Evolutionary conservation across 2,113 vertebrate species (phyloP).

Genomic region (Dasypus novemcinctus): DNA sequence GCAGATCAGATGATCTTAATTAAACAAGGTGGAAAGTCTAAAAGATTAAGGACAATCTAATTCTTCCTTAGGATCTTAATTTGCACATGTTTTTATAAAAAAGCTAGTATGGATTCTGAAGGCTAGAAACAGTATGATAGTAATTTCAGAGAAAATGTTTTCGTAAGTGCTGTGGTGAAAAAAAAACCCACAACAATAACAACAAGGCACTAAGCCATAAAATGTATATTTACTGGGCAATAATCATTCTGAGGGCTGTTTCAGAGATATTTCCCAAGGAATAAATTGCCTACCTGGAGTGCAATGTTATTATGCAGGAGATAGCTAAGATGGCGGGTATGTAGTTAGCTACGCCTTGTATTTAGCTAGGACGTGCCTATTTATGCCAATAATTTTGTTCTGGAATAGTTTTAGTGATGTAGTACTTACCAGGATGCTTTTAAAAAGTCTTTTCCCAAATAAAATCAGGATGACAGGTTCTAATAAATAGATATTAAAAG

Average conservation of each 20-base stretch:
- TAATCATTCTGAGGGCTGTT: background rate
- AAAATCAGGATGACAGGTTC: background rate
- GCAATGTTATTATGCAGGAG: constrained; percentile 1
- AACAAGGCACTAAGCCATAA: background rate
- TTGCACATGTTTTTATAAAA: background rate
- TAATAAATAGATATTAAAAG: constrained; percentile 17
- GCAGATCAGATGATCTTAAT: background rate
- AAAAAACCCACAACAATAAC: background rate
- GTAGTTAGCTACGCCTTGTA: constrained; percentile 54
- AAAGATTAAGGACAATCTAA: background rate
- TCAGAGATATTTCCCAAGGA: constrained; percentile 40
- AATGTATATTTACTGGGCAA: background rate
- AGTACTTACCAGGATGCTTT: background rate
- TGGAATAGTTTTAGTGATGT: constrained; percentile 58
- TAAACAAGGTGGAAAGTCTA: background rate
- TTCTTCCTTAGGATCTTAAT: background rate
- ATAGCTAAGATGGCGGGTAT: background rate
- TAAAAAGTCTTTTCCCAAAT: constrained; percentile 36
- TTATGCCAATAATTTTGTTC: constrained; percentile 51
- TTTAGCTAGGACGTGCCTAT: constrained; percentile 57
- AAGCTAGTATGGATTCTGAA: background rate
- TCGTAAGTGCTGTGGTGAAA: background rate
- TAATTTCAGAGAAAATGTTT: constrained; percentile 29
- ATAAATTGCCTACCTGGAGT: constrained; percentile 48
- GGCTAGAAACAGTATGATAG: background rate